These are phyloP conservation scores for Unio pictorum DNA, from an alignment of 2,888 invertebrate species.

Conservation along the genomic window DNA sequence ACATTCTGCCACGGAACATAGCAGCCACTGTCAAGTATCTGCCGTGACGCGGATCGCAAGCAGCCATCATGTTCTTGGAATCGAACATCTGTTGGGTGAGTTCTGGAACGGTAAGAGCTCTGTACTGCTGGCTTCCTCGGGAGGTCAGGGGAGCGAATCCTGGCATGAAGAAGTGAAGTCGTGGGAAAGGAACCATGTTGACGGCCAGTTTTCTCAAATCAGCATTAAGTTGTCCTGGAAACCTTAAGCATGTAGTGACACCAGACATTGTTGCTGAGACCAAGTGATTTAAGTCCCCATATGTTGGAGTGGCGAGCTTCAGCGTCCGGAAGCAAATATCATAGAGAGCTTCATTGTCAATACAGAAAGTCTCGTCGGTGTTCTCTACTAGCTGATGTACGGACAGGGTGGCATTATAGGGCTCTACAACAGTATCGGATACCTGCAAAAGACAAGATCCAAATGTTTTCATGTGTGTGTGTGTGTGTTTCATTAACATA, in stretches of 20 bases:
- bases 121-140: conserved; percentile 81
- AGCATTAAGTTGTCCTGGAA: conserved; percentile 86
- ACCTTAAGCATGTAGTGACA: conserved; percentile 73
- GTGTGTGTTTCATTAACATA: no score
- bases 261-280: conserved; percentile 74
- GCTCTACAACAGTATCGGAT: conserved; percentile 80
- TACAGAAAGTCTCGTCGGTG: conserved; percentile 74
- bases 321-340: conserved; percentile 76
- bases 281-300: conserved; percentile 69
- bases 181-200: conserved; percentile 97
- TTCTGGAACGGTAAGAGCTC: conserved; percentile 88
- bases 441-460: conserved; percentile 72
- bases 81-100: conserved; percentile 91
- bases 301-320: conserved; percentile 72
- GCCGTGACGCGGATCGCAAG: conserved; percentile 93
- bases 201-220: conserved; percentile 81
- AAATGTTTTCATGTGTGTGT: no score
- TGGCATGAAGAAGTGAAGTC: conserved; percentile 91
- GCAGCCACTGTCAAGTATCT: conserved; percentile 89
- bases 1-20: conserved; percentile 92
- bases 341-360: conserved; percentile 75
- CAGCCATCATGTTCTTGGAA: conserved; percentile 97
- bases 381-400: conserved; percentile 75
- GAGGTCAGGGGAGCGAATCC: conserved; percentile 92
- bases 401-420: conserved; percentile 90